Percentiles rank a stretch among this genome's conserved stretches.
These are phyloP conservation scores for Agrotis puta DNA, from an alignment of 2,888 invertebrate genomes.

Conservation along the genomic window DNA sequence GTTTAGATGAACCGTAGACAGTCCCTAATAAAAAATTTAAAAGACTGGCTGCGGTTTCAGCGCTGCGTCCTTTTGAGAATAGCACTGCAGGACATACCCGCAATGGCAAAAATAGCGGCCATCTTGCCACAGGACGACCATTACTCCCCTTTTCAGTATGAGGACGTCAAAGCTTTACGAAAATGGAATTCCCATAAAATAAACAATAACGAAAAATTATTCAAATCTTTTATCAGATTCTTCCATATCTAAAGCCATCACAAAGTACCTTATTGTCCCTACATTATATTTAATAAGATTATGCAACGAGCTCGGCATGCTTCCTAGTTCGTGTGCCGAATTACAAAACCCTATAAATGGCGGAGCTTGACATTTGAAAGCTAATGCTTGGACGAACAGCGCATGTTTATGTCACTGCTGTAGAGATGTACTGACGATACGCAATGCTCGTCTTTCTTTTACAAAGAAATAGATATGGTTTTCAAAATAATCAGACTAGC, in stretches of 20 bases:
- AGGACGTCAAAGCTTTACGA: too few species aligned
- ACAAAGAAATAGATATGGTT: too few species aligned
- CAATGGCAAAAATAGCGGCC: too few species aligned
- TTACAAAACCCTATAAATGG: slow-evolving; percentile 63
- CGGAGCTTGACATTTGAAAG: slow-evolving; percentile 70
- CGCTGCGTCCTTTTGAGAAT: too few species aligned
- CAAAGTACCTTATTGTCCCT: slow-evolving; percentile 15
- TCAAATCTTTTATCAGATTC: background rate
- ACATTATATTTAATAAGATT: slow-evolving; percentile 47
- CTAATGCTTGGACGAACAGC: slow-evolving; percentile 59
- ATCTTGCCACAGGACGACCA: too few species aligned
- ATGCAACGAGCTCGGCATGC: slow-evolving; percentile 52
- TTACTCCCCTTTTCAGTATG: too few species aligned
- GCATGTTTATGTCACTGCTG: slow-evolving; percentile 43
- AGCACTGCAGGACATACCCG: too few species aligned
- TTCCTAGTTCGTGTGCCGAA: slow-evolving; percentile 67
- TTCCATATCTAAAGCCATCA: slow-evolving; percentile 2
- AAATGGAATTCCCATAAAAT: too few species aligned
- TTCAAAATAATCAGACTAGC: too few species aligned
- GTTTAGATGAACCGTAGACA: too few species aligned
- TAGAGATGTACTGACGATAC: slow-evolving; percentile 17
- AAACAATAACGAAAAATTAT: background rate
- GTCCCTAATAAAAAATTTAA: too few species aligned
- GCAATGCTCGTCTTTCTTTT: background rate
- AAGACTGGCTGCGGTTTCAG: too few species aligned